Percentiles rank a stretch among this genome's conserved stretches.
Evolutionary conservation across 2,113 vertebrate genomes (phyloP).

Genomic region (Otocyon megalotis): DNA sequence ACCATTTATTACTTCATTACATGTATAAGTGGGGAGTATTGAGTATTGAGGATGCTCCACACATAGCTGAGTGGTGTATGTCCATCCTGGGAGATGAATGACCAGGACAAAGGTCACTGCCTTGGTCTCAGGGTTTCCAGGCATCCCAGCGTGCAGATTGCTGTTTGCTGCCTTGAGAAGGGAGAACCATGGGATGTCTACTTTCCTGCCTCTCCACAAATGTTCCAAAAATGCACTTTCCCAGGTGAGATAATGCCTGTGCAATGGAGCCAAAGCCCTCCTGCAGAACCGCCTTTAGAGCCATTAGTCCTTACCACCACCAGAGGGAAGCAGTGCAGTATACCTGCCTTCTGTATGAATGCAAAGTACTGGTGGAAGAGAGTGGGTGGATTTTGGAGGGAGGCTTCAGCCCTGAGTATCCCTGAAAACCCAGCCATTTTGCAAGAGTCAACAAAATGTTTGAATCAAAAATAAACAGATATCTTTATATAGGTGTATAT

Average conservation of each 20-base stretch:
- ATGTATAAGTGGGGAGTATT: neutral
- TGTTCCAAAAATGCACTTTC: neutral
- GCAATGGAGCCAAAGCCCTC: neutral
- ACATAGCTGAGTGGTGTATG: neutral
- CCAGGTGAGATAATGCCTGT: neutral
- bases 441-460: neutral
- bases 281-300: neutral
- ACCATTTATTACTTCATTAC: neutral
- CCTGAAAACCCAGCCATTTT: neutral
- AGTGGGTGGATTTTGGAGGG: neutral
- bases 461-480: neutral
- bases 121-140: neutral
- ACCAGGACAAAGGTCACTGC: neutral
- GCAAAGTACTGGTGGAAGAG: neutral
- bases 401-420: neutral
- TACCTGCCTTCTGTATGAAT: neutral
- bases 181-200: neutral
- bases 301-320: neutral
- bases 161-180: neutral
- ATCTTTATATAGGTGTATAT: neutral
- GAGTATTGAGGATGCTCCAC: neutral
- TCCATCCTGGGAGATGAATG: neutral
- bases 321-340: conserved; percentile 42
- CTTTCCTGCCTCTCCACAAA: neutral
- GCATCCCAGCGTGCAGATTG: neutral